Conservation (phyloP, 2,113 vertebrate species). For the Apaloderma vittatum region DNA sequence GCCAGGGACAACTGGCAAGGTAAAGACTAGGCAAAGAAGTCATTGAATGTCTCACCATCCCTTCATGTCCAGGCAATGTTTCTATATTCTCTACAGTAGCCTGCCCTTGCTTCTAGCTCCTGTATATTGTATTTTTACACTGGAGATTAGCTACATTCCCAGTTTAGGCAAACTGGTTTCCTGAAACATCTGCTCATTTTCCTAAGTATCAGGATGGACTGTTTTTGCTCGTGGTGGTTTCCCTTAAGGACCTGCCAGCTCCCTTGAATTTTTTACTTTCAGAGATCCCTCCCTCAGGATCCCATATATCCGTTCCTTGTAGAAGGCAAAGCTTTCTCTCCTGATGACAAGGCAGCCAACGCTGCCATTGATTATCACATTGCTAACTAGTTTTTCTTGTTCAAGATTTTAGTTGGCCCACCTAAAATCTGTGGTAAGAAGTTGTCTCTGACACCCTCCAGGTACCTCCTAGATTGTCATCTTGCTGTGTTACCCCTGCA, state of each 20-base stretch:
- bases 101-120: not conserved
- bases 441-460: not conserved
- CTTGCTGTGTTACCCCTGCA: not conserved
- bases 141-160: not conserved
- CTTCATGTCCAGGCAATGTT: not conserved
- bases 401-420: not conserved
- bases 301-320: not conserved
- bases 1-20: not conserved
- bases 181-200: not conserved
- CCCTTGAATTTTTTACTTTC: not conserved
- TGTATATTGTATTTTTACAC: not conserved
- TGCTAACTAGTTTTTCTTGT: not conserved
- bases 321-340: not conserved
- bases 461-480: not conserved
- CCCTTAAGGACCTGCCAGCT: not conserved
- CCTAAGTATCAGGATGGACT: not conserved
- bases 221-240: not conserved
- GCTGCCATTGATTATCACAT: not conserved
- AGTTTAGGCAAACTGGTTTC: not conserved
- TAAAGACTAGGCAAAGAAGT: not conserved
- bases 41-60: not conserved
- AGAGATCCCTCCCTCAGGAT: not conserved
- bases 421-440: not conserved
- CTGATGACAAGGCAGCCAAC: not conserved
- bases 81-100: not conserved